A percentile compares a stretch with the other conserved stretches of the same genome.
Conservation (phyloP, 2,888 invertebrate genomes). For the Cremastinae sp. region DNA sequence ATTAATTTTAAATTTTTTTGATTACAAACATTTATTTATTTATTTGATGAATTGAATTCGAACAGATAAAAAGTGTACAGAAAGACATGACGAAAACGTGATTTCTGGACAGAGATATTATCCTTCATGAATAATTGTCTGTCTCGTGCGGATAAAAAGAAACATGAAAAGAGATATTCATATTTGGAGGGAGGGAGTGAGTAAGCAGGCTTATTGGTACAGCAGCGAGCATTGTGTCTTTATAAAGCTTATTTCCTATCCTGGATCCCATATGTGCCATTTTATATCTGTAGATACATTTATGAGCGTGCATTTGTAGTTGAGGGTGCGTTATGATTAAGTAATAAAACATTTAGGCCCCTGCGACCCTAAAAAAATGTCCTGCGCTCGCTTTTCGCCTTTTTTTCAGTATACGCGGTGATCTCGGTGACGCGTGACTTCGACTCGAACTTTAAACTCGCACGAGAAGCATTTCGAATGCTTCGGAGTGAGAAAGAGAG, state of each 20-base stretch:
- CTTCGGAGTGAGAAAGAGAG: background rate
- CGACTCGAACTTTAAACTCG: constrained; percentile 53
- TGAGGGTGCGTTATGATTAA: constrained; percentile 77
- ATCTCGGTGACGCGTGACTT: constrained; percentile 70
- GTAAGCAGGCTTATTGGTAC: constrained; percentile 54
- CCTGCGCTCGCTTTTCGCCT: background rate
- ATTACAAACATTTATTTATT: no score
- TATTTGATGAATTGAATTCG: no score
- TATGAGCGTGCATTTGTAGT: constrained; percentile 12
- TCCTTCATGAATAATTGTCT: constrained; percentile 71
- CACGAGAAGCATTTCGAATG: constrained; percentile 3
- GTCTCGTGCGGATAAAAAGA: constrained; percentile 58
- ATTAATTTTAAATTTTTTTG: no score
- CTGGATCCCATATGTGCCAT: constrained; percentile 46
- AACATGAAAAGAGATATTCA: constrained; percentile 48
- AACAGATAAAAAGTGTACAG: no score
- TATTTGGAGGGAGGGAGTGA: constrained; percentile 38
- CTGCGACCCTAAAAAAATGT: constrained; percentile 66
- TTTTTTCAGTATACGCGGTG: constrained; percentile 12
- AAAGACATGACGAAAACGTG: no score
- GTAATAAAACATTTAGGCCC: constrained; percentile 79
- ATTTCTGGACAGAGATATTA: constrained; percentile 26
- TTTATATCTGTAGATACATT: constrained; percentile 22
- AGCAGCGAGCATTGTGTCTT: constrained; percentile 63
- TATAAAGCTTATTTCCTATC: constrained; percentile 29